Base-by-base conservation (phyloP, 1,140 invertebrate species). In the Dendrolimus kikuchii region DNA sequence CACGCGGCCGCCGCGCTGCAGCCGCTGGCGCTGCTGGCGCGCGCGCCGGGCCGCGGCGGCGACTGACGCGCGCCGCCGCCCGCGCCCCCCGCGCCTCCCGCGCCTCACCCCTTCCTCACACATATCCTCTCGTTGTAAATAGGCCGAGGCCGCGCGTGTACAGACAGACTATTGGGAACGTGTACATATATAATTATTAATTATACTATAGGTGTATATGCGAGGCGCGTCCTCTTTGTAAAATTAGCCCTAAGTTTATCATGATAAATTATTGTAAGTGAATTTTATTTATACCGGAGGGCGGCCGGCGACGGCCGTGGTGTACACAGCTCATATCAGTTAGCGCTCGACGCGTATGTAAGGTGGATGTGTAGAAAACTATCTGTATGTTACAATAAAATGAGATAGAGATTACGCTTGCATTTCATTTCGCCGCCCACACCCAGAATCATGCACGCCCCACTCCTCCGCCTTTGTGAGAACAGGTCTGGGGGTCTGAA, bases 351-450 rank as follows among this genome's bases (percentile, higher is more conserved):
- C 59, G 71, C 68, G 72, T 66, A 75, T 71, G 77, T 83, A 77
- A 74, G 74, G 77, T 78, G 79, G 73, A 81, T 80, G 77, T 81
- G 77, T 84, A 84, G 81, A 77, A 73, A 72, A 77, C 68, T 79
- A 77, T 84, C 78, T 84, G 72, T 80, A 80, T 81, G 81, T 84
- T 81, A 81, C 66, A 84, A 81, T 84, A 81, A 84, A 84, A 84
- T 70, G 77, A 75, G 58, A 81, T 81, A 81, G 77, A 68, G 50
- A 77, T 68, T 57, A 74, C 49, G 7, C 7, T 59, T 40, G 10
- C 10, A 53, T 57, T 81, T 74, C 77, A 59, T 74, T 72, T 77
- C 7, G 40, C 50, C 9, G n/a, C 36, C 36, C 36, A 5, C 46
- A 36, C 45, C 9, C 40, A 44, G 23, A 40, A 48, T 53, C 47